phyloP scores from a whole-genome alignment of 35 echinoderm and acorn worm genomes.

The Eucidaris tribuloides region DNA sequence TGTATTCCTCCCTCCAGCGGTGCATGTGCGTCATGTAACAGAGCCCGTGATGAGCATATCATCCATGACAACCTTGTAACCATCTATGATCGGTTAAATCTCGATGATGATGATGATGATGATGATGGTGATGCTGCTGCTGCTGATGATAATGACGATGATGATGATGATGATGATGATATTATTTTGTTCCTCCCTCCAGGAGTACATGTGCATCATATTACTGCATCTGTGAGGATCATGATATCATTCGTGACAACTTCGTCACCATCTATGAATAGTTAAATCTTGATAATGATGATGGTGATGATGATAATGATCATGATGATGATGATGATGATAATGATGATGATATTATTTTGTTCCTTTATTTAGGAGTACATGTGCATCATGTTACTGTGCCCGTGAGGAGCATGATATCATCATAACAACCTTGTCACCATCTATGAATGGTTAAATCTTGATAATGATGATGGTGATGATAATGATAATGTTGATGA shows the following conservation, averaged over 20 bases:
- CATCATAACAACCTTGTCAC: constrained; percentile 97
- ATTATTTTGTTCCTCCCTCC: constrained; percentile 8
- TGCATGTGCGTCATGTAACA: constrained; percentile 80
- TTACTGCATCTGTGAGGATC: constrained; percentile 77
- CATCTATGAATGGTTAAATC: constrained; percentile 73
- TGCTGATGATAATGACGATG: neutral
- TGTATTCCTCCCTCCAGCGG: constrained; percentile 40
- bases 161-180: neutral
- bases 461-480: neutral
- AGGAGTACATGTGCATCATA: constrained; percentile 87
- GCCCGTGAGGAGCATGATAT: constrained; percentile 85
- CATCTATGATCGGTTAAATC: constrained; percentile 72
- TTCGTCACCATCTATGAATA: constrained; percentile 85
- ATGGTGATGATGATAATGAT: neutral
- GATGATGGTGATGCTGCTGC: neutral
- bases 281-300: constrained; percentile 55
- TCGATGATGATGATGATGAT: neutral
- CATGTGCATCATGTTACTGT: constrained; percentile 84
- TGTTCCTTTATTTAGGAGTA: constrained; percentile 54
- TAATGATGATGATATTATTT: neutral
- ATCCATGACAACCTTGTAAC: constrained; percentile 98
- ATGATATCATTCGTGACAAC: constrained; percentile 98
- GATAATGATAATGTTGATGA: neutral
- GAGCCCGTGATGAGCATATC: constrained; percentile 82
- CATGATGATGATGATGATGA: neutral